Percentiles rank a stretch among this genome's conserved stretches.
phyloP scores from a whole-genome alignment of 2,888 invertebrate species.

The Bellardia bayeri region DNA sequence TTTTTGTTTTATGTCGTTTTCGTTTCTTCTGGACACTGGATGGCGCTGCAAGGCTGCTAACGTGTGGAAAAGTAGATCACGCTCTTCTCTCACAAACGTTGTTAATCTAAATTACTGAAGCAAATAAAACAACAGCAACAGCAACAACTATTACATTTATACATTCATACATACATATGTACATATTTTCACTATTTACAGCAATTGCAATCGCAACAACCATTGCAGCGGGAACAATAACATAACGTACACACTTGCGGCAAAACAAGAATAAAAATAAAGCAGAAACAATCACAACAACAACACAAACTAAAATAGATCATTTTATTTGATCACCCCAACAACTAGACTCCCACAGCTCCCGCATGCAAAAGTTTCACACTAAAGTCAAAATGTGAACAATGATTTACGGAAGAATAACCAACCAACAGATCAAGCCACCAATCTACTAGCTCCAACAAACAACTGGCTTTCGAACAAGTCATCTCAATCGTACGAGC shows the following conservation, averaged over 20 bases:
- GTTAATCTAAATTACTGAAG: conserved; percentile 67
- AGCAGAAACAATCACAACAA: conserved; percentile 5
- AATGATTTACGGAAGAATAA: conserved; percentile 68
- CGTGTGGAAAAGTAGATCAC: conserved; percentile 72
- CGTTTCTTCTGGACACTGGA: conserved; percentile 53
- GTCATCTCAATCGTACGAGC: conserved; percentile 21
- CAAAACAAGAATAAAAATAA: conserved; percentile 26
- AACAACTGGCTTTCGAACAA: conserved; percentile 12
- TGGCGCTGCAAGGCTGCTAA: conserved; percentile 66
- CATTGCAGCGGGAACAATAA: conserved; percentile 27
- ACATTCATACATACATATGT: neutral
- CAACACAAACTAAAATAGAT: conserved; percentile 54
- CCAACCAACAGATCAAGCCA: conserved; percentile 40
- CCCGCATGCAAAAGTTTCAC: conserved; percentile 71
- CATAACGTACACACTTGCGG: conserved; percentile 59
- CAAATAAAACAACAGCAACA: conserved; percentile 49
- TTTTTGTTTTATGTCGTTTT: conserved; percentile 58
- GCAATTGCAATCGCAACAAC: conserved; percentile 49
- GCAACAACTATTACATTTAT: neutral
- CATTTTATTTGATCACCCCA: conserved; percentile 67
- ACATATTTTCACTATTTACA: neutral
- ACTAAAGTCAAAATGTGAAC: conserved; percentile 66
- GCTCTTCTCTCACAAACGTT: conserved; percentile 73
- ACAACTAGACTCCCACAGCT: conserved; percentile 70
- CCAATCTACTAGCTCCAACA: conserved; percentile 7